Evolutionary conservation across 2,113 vertebrate species (phyloP).

Genomic region (Petaurus breviceps): DNA sequence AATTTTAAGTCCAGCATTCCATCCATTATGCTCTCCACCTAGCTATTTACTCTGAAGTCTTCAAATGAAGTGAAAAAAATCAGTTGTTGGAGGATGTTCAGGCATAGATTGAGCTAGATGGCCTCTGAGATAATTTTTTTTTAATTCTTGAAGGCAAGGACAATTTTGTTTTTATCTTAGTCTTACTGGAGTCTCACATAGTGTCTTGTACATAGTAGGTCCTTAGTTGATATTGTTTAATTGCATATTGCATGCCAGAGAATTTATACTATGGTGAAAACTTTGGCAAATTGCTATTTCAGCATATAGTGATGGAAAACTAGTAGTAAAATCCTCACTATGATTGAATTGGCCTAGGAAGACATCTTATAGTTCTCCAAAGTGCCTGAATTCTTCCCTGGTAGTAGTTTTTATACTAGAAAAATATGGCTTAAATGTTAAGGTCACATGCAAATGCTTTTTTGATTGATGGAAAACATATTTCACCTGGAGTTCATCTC

Average conservation of each 20-base stretch:
- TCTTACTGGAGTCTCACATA: background rate
- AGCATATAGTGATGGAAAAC: background rate
- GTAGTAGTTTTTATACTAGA: background rate
- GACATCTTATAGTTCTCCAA: background rate
- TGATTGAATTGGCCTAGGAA: background rate
- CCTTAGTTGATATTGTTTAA: background rate
- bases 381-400: background rate
- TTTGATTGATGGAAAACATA: background rate
- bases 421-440: background rate
- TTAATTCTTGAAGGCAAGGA: background rate
- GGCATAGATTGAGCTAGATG: background rate
- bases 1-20: background rate
- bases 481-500: background rate
- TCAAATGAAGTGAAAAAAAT: background rate
- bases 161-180: background rate
- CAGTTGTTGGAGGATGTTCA: background rate
- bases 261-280: background rate
- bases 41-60: background rate
- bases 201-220: background rate
- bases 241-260: background rate
- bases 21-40: background rate
- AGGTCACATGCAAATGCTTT: background rate
- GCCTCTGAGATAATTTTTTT: background rate
- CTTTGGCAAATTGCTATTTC: background rate
- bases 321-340: background rate